Base-by-base conservation (phyloP, 2,888 invertebrate genomes). In the Lycia hirtaria region DNA sequence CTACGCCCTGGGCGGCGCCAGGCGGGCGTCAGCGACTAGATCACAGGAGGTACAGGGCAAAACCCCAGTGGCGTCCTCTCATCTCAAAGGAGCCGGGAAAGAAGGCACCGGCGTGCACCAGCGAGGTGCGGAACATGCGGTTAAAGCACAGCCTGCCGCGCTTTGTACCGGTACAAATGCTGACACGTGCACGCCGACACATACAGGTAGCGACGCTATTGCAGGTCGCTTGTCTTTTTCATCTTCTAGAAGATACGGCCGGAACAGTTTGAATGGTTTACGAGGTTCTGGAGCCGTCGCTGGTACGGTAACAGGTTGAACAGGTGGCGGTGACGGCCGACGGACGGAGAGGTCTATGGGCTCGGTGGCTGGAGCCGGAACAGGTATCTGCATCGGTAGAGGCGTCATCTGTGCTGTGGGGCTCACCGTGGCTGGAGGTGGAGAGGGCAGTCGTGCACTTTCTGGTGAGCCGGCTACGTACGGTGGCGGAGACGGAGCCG, bases 241-340 rank as follows among this genome's bases (percentile, higher is more conserved):
- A 37, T 95, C 93, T 72, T 95, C 95, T 62, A 95, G 92, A 47
- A 96, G 89, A 81, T 96, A 96, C 24, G 96, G 96, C 76, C 96
- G 95, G 85, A 96, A 96, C 33, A 96, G 86, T 78, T 96, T 96
- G 70, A 95, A 94, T 49, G 96, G 95, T 81, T 94, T 94, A 69
- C 92, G 90, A 40, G 90, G 80, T 65, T 85, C 83, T 44, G 78
- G 71, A 64, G 78, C 75, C 60, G 82, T 71, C 59, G 77, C 75
- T 30, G 79, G 76, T 40, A 71, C 67, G 32, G 76, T 78, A 54
- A 81, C 72, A 52, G 78, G 74, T 43, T 80, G 78, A 32, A 81
- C 73, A 44, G 93, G 92, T 60, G 83, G 79, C 73, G 88, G 88
- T 73, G 85, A 75, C 54, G 76, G 71, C 50, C 76, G 80, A 61